A percentile compares a stretch with the other conserved stretches of the same genome.
phyloP scores from a whole-genome alignment of 1,140 invertebrate species.

The Proales similis region DNA sequence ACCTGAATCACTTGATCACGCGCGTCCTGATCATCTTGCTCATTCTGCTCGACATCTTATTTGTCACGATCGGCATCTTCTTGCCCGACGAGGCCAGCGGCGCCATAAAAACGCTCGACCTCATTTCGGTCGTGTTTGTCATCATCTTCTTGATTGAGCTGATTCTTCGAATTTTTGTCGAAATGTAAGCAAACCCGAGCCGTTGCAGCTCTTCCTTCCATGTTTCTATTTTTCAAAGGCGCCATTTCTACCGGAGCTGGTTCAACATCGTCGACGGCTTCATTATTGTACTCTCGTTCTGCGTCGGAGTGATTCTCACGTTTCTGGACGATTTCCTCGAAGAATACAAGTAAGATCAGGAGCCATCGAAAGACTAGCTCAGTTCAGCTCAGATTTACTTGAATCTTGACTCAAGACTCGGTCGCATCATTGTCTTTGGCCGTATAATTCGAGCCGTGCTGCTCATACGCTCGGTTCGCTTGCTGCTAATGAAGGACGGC shows the following conservation, averaged over 20 bases:
- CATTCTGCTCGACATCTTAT: conserved; percentile 51
- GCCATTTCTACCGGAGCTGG: conserved; percentile 23
- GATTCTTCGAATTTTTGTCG: conserved; percentile 33
- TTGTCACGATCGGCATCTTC: conserved; percentile 51
- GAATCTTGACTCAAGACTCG: background rate
- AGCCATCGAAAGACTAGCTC: background rate
- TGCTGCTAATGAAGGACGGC: conserved; percentile 53
- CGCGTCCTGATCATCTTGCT: conserved; percentile 46
- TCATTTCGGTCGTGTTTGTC: conserved; percentile 33
- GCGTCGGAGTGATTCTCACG: conserved; percentile 24
- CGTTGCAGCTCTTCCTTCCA: background rate
- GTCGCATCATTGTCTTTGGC: conserved; percentile 50
- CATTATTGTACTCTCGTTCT: conserved; percentile 31
- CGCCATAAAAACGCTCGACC: conserved; percentile 39
- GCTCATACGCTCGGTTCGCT: conserved; percentile 51
- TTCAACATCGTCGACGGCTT: conserved; percentile 29
- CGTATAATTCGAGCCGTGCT: conserved; percentile 54
- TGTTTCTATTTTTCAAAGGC: background rate
- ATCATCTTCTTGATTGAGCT: conserved; percentile 38
- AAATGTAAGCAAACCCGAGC: conserved; percentile 19
- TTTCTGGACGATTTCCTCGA: conserved; percentile 30
- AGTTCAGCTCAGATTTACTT: background rate
- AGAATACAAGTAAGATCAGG: conserved; percentile 16
- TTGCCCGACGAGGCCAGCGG: conserved; percentile 37
- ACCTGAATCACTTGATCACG: conserved; percentile 31